Evolutionary conservation across 2,888 invertebrate genomes (phyloP), one percentile per base, ranked within the genome.

Genomic region (Drosophila testacea): DNA sequence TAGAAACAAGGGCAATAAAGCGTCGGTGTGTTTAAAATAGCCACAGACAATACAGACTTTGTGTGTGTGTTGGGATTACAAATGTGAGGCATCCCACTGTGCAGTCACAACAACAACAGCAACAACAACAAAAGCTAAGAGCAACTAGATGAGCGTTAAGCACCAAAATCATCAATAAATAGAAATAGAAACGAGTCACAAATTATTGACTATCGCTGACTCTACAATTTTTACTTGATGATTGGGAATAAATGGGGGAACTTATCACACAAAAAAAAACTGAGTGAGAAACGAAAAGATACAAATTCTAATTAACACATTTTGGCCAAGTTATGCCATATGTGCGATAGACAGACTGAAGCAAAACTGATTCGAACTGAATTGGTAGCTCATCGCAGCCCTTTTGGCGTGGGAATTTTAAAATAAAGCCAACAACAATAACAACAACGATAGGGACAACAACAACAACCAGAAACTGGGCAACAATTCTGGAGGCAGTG

Each of bases 271-370:
- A 38, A 38, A 60, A 46, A 16, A 10, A 61, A 38, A 41, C 6
- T 13, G 22, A 13, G 42, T 32, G 38, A 4, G 28, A 57, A 41
- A 54, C 44, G 60, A 69, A 48, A 57, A 63, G 61, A 55, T 46
- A 51, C 36, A 83, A 82, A 80, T 73, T 77, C 71, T 82, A 83
- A 86, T 88, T 86, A 88, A 86, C 86, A 86, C 87, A 88, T 86
- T 83, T 86, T 66, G 44, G 66, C 64, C 36, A 70, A 72, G 44
- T 48, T 56, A 51, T 75, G 73, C 87, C 86, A 87, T 82, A 84
- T 87, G 86, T 77, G 84, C 81, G 54, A 72, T 81, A 83, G 80
- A 83, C 77, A 55, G 62, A 51, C 44, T 28, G 44, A 44, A 44
- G 27, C 10, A 6, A 44, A 44, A 44, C 44, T 28, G 28, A 6